A percentile compares a stretch with the other conserved stretches of the same genome.
Conservation (phyloP, 2,113 vertebrate genomes). For the Crotophaga sulcirostris region DNA sequence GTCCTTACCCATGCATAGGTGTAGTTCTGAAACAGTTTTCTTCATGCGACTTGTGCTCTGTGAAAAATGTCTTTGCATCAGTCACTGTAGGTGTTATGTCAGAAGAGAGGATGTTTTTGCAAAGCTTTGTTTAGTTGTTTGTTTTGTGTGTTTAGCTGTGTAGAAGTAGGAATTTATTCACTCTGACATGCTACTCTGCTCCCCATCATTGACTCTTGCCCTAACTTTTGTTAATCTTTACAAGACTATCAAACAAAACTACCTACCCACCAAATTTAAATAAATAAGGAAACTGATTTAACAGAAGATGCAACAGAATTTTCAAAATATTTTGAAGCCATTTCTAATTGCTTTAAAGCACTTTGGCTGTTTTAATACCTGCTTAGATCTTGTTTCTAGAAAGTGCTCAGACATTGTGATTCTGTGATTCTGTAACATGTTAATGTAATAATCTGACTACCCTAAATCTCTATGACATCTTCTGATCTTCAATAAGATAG, state of each 20-base stretch:
- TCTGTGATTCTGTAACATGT: not conserved
- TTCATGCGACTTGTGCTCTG: not conserved
- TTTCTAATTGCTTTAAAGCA: not conserved
- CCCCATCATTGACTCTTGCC: not conserved
- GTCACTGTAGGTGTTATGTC: not conserved
- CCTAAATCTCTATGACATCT: not conserved
- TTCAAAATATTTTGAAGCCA: not conserved
- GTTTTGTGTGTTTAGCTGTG: not conserved
- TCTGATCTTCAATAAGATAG: not conserved
- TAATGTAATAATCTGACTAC: not conserved
- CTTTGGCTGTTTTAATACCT: not conserved
- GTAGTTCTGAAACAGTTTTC: not conserved
- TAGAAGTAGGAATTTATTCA: not conserved
- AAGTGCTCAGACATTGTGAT: not conserved
- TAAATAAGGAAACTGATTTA: not conserved
- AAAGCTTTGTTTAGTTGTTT: not conserved
- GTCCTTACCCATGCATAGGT: not conserved
- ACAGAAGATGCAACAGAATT: not conserved
- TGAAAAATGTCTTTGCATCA: not conserved
- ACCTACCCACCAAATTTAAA: not conserved
- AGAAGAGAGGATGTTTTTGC: slow-evolving; percentile 1
- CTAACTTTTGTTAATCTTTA: not conserved
- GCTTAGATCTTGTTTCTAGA: not conserved
- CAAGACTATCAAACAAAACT: not conserved
- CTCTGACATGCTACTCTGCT: not conserved